Evolutionary conservation across 64 coral and sea anemone genomes (phyloP), one percentile per base, ranked within the genome.

Genomic region (Acropora yongei): DNA sequence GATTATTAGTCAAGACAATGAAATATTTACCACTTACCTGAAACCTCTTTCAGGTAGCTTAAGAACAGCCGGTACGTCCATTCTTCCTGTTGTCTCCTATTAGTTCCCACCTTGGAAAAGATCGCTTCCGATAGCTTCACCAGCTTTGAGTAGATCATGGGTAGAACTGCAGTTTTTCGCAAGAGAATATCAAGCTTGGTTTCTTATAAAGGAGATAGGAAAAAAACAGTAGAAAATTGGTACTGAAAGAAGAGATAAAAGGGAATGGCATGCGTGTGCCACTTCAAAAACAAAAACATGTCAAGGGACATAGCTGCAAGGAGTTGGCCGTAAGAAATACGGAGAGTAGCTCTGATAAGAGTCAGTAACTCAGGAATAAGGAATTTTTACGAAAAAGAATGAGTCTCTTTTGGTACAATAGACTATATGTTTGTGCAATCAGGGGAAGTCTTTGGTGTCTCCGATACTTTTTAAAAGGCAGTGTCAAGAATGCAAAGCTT

Each of bases 21-120:
- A 53, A 53, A 53, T 53, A 53, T 53, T 53, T 53, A 53, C 50
- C 50, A 9, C 50, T 53, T 53, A 53, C 50, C 82, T 86, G 53
- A 17, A 3, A 86, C 82, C 66, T 85, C 60, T 67, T 86, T 86
- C 68, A 86, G 3, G 82, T 86, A 86, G 58, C 71, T 86, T 61
- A 86, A 30, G 18, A 86, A 86, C 10, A 72, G 44, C 12, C 82
- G 6, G 67, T 86, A 86, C 3, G 53, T 86, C 67, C 67, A 45
- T 20, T 86, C 82, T 86, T 86, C 82, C 16, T 45, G 18, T 47
- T 45, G 44, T 71, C 82, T 86, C 3, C 4, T 1, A 69, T 86
- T 86, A 1, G 19, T 86, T 1, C 82, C 82, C 7, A 44, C 58
- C 20, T 86, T 61, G 3, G 82, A 86, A 41, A 86, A 57, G 9